Conservation (phyloP, 2,113 vertebrate species). For the Onychostruthus taczanowskii region DNA sequence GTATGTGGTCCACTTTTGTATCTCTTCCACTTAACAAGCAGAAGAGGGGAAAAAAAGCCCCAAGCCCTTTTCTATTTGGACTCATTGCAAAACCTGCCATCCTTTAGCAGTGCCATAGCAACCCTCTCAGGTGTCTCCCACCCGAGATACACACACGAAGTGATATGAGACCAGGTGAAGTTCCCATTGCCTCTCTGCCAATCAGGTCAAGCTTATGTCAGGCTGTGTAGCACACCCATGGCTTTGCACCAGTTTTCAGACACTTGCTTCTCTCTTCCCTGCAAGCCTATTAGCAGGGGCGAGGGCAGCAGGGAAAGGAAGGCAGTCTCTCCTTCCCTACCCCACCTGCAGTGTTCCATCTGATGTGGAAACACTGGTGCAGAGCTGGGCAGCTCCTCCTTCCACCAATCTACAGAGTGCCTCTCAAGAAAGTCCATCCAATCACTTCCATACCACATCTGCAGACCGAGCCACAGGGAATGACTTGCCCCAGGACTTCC, state of each 20-base stretch:
- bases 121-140: neutral
- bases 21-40: neutral
- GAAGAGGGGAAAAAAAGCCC: accelerated
- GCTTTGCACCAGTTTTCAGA: neutral
- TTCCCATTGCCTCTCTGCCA: neutral
- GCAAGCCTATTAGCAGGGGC: neutral
- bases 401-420: neutral
- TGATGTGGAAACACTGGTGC: accelerated
- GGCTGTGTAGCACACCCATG: neutral
- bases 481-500: neutral
- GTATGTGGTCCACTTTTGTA: neutral
- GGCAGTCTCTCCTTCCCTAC: neutral
- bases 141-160: neutral
- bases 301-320: neutral
- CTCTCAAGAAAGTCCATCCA: neutral
- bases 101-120: neutral
- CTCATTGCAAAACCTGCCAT: neutral
- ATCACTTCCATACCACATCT: neutral
- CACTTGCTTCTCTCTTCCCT: neutral
- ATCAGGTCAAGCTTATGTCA: neutral
- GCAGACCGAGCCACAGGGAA: neutral
- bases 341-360: neutral
- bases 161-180: neutral
- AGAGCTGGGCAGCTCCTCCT: neutral
- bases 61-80: neutral